A percentile compares a stretch with the other conserved stretches of the same genome.
These are phyloP conservation scores for Hirtodrosophila trivittata DNA, from an alignment of 2,888 invertebrate species.

Conservation along the genomic window DNA sequence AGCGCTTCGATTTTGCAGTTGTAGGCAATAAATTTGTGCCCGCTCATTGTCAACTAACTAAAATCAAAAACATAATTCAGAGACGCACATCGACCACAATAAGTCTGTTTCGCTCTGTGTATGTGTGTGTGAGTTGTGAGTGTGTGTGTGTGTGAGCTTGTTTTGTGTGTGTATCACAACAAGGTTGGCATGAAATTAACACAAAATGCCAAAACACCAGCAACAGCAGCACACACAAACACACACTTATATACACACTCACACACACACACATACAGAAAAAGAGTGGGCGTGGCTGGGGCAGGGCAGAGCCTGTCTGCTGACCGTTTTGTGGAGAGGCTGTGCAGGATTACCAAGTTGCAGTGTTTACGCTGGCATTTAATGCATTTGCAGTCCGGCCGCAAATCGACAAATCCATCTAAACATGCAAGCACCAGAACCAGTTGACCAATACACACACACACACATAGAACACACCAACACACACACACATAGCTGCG, in stretches of 20 bases:
- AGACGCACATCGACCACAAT: constrained; percentile 65
- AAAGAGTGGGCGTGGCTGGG: constrained; percentile 56
- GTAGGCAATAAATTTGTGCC: constrained; percentile 78
- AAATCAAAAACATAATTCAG: constrained; percentile 80
- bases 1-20: constrained; percentile 81
- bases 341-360: constrained; percentile 43
- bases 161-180: constrained; percentile 30
- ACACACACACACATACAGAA: constrained; percentile 23
- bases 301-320: constrained; percentile 19
- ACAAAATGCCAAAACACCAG: constrained; percentile 78
- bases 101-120: constrained; percentile 41
- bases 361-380: constrained; percentile 73
- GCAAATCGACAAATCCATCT: constrained; percentile 80
- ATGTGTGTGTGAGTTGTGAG: constrained; percentile 13
- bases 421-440: constrained; percentile 53
- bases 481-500: constrained; percentile 16
- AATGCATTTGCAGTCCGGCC: constrained; percentile 73
- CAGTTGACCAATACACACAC: constrained; percentile 10
- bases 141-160: constrained; percentile 15
- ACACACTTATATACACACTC: constrained; percentile 23
- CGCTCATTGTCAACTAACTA: constrained; percentile 80
- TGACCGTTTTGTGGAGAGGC: constrained; percentile 16
- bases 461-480: constrained; percentile 2
- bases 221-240: constrained; percentile 16
- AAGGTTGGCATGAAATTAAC: constrained; percentile 76